Percentiles rank a stretch among this genome's conserved stretches.
Evolutionary conservation across 2,888 invertebrate genomes (phyloP).

Genomic region (Eucriotettix oculatus): DNA sequence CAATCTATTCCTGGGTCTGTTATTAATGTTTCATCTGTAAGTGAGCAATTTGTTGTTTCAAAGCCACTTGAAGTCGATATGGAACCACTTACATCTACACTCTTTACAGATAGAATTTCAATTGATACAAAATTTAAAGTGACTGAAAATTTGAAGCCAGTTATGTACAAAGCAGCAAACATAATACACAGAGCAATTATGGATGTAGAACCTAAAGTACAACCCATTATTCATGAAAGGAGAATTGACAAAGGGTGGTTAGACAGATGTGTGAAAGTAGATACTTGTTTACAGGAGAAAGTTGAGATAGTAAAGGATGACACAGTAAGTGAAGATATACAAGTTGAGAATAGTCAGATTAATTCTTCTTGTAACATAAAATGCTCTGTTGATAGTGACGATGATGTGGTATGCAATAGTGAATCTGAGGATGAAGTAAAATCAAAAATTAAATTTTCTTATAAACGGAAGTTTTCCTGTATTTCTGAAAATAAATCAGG

Average conservation of each 20-base stretch:
- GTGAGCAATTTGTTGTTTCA: too few relatives aligned
- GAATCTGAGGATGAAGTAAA: constrained; percentile 40
- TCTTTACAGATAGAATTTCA: too few relatives aligned
- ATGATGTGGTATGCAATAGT: constrained; percentile 52
- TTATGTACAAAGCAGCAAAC: constrained; percentile 4
- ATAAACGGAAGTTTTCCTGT: not conserved
- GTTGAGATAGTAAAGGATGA: not conserved
- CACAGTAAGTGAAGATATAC: constrained; percentile 8
- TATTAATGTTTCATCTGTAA: too few relatives aligned
- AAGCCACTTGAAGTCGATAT: too few relatives aligned
- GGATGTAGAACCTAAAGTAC: not conserved
- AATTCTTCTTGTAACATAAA: not conserved
- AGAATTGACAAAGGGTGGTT: constrained; percentile 41
- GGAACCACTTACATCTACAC: too few relatives aligned
- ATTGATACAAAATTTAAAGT: too few relatives aligned
- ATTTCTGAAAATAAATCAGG: not conserved
- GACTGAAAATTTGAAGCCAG: not conserved
- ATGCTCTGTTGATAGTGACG: constrained; percentile 35
- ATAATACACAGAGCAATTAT: constrained; percentile 7
- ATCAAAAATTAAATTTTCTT: constrained; percentile 4
- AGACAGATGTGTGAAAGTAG: constrained; percentile 24
- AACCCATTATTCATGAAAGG: constrained; percentile 14
- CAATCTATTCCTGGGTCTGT: too few relatives aligned
- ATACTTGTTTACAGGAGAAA: not conserved
- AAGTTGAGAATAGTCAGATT: not conserved